Base-by-base conservation (phyloP, 2,113 vertebrate species). In the Cygnus atratus region DNA sequence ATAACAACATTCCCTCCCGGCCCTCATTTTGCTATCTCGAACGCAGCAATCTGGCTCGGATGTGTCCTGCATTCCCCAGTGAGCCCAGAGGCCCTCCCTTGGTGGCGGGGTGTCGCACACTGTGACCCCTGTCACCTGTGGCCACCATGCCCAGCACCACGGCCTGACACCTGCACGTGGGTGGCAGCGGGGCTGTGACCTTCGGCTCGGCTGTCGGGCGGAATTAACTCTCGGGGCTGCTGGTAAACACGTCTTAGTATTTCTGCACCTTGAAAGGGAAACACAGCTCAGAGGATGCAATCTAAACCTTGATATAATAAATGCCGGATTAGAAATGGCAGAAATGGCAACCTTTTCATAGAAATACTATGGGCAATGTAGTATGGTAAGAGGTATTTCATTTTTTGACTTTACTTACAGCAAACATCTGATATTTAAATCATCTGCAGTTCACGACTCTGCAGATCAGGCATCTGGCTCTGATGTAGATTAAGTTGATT, bases 401-500 rank as follows among this genome's bases (percentile, higher is more conserved):
- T 26, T 43, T 48, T 75, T 41, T 61, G 20, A 4, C 75, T 12
- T 28, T 6, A 8, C 63, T 22, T 22, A 52, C 26, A 26, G 33
- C 79, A 58, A 93, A 86, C 52, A 37, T 12, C 84, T 86, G 82
- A 73, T 20, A n/a, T 68, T 57, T 37, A 80, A 90, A 94, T 83
- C 58, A 75, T 11, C 82, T 48, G 59, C 67, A 61, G 57, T 21
- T 78, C 84, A 8, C 13, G 82, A 31, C 66, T 93, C 28, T 46
- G 48, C 57, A 78, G 46, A 67, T 50, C 52, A 24, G 68, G 90
- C 90, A 88, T 46, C 87, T 94, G 93, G 78, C 74, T 87, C 39
- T 16, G 85, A 76, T 57, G 35, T 3, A 35, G 63, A 41, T 0
- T 4, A 55, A 58, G 67, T 3, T 93, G 85, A 85, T 90, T 73